phyloP scores from a whole-genome alignment of 2,888 invertebrate species.

The Epistrophe eligans region DNA sequence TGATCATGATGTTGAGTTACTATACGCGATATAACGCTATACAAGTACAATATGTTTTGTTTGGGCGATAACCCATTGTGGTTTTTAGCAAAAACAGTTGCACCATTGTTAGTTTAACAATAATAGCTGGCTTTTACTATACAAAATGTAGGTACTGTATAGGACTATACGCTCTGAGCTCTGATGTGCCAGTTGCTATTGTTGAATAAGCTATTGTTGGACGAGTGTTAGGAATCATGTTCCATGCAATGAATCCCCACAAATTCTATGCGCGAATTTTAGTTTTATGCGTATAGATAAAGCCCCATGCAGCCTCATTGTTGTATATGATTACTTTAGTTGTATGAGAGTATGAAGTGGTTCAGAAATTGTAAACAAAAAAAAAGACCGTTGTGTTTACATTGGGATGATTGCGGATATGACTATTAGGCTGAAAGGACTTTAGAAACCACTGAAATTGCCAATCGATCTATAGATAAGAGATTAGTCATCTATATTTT shows the following conservation, averaged over 20 bases:
- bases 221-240: constrained; percentile 27
- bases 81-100: constrained; percentile 70
- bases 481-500: constrained; percentile 13
- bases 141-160: not conserved
- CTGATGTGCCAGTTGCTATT: not conserved
- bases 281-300: not conserved
- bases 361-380: not conserved
- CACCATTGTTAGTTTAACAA: constrained; percentile 67
- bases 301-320: too few species aligned
- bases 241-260: constrained; percentile 27
- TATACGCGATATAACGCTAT: not conserved
- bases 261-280: constrained; percentile 34
- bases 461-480: constrained; percentile 9
- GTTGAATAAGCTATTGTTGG: constrained; percentile 37
- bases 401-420: constrained; percentile 38
- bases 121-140: constrained; percentile 39
- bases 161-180: not conserved
- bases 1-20: not conserved
- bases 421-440: constrained; percentile 7
- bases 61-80: constrained; percentile 62
- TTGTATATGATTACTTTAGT: not conserved
- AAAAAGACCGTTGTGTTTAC: not conserved
- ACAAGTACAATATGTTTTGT: constrained; percentile 52
- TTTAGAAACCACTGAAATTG: constrained; percentile 11
- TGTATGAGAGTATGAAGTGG: not conserved